phyloP scores from a whole-genome alignment of 1,140 invertebrate species.

The Euura saliciscinereae region DNA sequence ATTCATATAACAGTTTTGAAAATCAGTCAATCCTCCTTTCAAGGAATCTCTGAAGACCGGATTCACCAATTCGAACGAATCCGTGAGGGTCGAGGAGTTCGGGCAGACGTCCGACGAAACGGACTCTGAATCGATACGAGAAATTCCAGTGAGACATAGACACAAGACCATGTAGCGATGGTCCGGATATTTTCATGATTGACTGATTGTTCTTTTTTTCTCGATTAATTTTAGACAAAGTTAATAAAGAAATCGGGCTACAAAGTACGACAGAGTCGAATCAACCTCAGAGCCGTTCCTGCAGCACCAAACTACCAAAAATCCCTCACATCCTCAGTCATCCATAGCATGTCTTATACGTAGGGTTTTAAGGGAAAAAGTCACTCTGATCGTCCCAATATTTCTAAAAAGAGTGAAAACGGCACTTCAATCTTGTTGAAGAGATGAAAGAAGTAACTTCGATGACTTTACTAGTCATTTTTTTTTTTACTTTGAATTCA shows the following conservation, averaged over 20 bases:
- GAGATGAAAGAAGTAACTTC: too few species aligned
- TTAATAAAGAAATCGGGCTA: conserved; percentile 12
- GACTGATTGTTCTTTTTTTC: conserved; percentile 25
- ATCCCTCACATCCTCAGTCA: conserved; percentile 37
- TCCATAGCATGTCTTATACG: conserved; percentile 29
- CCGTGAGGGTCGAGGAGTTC: conserved; percentile 51
- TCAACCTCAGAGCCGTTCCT: conserved; percentile 35
- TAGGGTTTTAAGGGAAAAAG: background rate
- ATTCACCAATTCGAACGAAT: conserved; percentile 47
- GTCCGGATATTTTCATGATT: background rate
- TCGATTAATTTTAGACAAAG: conserved; percentile 29
- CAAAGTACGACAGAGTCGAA: conserved; percentile 11
- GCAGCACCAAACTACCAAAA: conserved; percentile 40
- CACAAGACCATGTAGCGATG: conserved; percentile 44
- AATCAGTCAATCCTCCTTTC: conserved; percentile 17
- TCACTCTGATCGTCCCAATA: too few species aligned
- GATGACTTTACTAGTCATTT: too few species aligned
- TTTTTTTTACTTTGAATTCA: too few species aligned
- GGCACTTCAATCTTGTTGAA: too few species aligned
- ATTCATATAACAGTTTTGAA: too few species aligned
- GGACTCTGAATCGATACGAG: conserved; percentile 43
- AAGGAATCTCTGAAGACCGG: conserved; percentile 46
- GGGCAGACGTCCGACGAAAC: conserved; percentile 43
- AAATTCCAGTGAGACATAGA: conserved; percentile 48
- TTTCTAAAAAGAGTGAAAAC: too few species aligned